Conservation (phyloP, 2,888 invertebrate species). For the Parnassius mnemosyne region DNA sequence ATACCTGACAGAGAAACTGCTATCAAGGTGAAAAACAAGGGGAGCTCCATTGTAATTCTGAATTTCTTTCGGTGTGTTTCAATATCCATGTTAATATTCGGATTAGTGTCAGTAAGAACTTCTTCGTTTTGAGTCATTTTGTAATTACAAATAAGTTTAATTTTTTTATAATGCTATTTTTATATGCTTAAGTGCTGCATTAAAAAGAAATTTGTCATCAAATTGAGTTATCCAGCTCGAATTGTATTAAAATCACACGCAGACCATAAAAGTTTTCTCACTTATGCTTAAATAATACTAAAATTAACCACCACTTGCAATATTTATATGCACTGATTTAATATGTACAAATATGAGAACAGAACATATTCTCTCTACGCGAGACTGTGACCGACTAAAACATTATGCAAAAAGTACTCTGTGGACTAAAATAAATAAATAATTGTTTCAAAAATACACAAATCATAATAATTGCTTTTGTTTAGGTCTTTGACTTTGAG, state of each 20-base stretch:
- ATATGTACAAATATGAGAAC: no score
- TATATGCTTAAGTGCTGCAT: neutral
- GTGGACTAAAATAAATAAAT: no score
- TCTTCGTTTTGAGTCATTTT: slow-evolving; percentile 58
- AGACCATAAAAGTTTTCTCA: neutral
- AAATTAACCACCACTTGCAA: slow-evolving; percentile 2
- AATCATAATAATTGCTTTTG: no score
- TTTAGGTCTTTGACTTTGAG: no score
- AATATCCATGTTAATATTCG: slow-evolving; percentile 45
- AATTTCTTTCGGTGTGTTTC: slow-evolving; percentile 51
- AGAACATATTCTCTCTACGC: no score
- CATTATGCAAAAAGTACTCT: neutral
- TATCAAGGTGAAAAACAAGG: slow-evolving; percentile 64
- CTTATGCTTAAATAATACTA: neutral
- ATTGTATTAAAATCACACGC: no score
- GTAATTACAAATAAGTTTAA: neutral
- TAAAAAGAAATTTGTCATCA: neutral
- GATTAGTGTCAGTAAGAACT: slow-evolving; percentile 42
- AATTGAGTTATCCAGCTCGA: neutral
- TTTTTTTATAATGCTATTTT: neutral
- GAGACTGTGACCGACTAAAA: neutral
- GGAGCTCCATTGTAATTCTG: slow-evolving; percentile 63
- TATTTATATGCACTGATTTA: slow-evolving; percentile 8
- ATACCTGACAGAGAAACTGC: slow-evolving; percentile 62
- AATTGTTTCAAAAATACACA: neutral